A percentile compares a stretch with the other conserved stretches of the same genome.
Conservation (phyloP, 1,140 invertebrate species). For the Aricia agestis region DNA sequence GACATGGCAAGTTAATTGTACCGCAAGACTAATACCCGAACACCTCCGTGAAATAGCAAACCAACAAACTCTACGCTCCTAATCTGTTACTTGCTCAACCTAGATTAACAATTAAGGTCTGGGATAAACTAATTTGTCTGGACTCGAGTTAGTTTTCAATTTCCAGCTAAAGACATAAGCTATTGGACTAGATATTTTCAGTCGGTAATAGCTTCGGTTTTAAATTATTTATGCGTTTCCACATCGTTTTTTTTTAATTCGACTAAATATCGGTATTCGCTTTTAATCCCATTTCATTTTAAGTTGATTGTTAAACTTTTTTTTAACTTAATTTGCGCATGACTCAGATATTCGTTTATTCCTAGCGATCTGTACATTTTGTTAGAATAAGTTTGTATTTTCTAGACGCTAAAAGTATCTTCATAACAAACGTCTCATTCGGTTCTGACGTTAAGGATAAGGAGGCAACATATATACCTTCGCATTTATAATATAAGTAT, state of each 20-base stretch:
- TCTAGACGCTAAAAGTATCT: too few relatives aligned
- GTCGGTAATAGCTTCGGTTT: not conserved
- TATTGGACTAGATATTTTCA: not conserved
- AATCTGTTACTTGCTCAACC: not conserved
- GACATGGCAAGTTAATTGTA: not conserved
- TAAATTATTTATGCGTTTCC: not conserved
- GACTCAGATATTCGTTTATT: too few relatives aligned
- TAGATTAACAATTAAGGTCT: constrained; percentile 6
- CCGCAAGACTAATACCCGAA: not conserved
- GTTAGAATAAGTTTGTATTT: too few relatives aligned
- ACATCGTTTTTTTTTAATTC: not conserved
- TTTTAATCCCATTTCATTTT: too few relatives aligned
- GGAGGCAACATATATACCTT: too few relatives aligned
- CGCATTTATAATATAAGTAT: not conserved
- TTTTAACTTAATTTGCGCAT: too few relatives aligned
- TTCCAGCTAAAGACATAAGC: not conserved
- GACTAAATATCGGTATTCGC: too few relatives aligned
- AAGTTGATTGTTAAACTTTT: too few relatives aligned
- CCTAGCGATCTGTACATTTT: too few relatives aligned
- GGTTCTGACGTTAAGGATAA: too few relatives aligned
- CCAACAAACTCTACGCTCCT: not conserved
- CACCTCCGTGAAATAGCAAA: not conserved
- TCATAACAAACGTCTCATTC: too few relatives aligned
- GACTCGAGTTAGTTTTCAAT: constrained; percentile 11
- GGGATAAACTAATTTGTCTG: constrained; percentile 12